These are phyloP conservation scores for Decapterus maruadsi DNA, from an alignment of 2,797 vertebrate species.

Conservation along the genomic window DNA sequence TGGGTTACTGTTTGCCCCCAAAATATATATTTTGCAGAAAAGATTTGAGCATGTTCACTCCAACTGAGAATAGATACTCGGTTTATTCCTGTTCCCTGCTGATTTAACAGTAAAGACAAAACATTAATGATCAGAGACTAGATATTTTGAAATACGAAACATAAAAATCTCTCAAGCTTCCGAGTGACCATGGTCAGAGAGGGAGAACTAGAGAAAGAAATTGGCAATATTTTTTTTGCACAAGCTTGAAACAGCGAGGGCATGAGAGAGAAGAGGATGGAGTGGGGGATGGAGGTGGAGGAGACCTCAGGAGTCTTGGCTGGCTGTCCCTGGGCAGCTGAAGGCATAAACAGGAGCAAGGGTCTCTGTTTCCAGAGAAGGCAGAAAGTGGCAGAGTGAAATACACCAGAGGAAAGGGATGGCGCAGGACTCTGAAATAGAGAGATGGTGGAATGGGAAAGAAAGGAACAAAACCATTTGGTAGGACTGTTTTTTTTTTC, in stretches of 20 bases:
- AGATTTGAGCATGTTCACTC: background rate
- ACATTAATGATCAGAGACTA: background rate
- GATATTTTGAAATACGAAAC: background rate
- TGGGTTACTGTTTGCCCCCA: background rate
- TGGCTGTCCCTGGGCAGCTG: slow-evolving; percentile 46
- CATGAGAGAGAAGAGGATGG: slow-evolving; percentile 20
- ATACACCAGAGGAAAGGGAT: background rate
- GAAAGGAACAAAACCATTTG: background rate
- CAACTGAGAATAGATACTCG: background rate
- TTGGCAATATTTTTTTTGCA: slow-evolving; percentile 32
- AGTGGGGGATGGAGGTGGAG: slow-evolving; percentile 36
- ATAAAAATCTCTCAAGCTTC: background rate
- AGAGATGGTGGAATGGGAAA: background rate
- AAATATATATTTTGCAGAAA: background rate
- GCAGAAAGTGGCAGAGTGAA: slow-evolving; percentile 26
- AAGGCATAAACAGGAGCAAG: slow-evolving; percentile 29
- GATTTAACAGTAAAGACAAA: background rate
- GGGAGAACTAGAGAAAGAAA: slow-evolving; percentile 3
- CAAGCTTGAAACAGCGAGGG: background rate
- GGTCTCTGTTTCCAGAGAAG: slow-evolving; percentile 34
- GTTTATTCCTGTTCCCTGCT: background rate
- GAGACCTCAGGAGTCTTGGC: slow-evolving; percentile 56
- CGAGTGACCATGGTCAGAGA: background rate
- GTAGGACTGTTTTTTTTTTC: background rate
- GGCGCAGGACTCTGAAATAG: background rate